Percentiles rank a stretch among this genome's conserved stretches.
Evolutionary conservation across 2,888 invertebrate genomes (phyloP).

Genomic region (Bombylius major): DNA sequence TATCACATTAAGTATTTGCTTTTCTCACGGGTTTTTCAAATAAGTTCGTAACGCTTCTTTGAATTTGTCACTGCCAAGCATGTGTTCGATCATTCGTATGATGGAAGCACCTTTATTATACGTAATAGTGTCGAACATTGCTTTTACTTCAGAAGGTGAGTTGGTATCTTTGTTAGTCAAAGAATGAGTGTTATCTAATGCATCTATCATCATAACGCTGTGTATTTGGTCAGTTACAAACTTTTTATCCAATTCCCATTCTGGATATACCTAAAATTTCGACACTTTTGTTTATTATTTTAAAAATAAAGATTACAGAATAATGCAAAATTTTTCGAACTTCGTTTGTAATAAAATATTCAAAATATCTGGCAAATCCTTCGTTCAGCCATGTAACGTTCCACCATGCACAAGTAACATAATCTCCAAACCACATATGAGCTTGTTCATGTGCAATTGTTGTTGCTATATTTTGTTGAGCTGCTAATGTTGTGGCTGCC

Average conservation of each 20-base stretch:
- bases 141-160: conserved; percentile 44
- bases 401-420: conserved; percentile 57
- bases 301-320: too few relatives aligned
- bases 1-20: too few relatives aligned
- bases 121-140: conserved; percentile 52
- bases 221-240: conserved; percentile 61
- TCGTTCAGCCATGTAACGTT: conserved; percentile 51
- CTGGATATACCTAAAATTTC: conserved; percentile 40
- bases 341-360: conserved; percentile 46
- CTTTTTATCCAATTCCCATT: conserved; percentile 53
- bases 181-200: conserved; percentile 44
- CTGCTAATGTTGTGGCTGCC: background rate
- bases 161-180: conserved; percentile 43
- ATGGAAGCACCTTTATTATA: conserved; percentile 56
- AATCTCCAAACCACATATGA: conserved; percentile 74
- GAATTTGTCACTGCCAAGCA: conserved; percentile 43
- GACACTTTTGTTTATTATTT: too few relatives aligned
- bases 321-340: conserved; percentile 12
- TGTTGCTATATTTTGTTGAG: conserved; percentile 36
- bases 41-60: conserved; percentile 43
- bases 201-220: conserved; percentile 45
- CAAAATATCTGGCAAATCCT: conserved; percentile 54
- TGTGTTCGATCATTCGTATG: conserved; percentile 56
- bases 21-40: background rate
- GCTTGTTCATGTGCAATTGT: conserved; percentile 48